Percentiles rank a stretch among this genome's conserved stretches.
phyloP scores from a whole-genome alignment of 2,888 invertebrate genomes.

The Agriopis aurantiaria region DNA sequence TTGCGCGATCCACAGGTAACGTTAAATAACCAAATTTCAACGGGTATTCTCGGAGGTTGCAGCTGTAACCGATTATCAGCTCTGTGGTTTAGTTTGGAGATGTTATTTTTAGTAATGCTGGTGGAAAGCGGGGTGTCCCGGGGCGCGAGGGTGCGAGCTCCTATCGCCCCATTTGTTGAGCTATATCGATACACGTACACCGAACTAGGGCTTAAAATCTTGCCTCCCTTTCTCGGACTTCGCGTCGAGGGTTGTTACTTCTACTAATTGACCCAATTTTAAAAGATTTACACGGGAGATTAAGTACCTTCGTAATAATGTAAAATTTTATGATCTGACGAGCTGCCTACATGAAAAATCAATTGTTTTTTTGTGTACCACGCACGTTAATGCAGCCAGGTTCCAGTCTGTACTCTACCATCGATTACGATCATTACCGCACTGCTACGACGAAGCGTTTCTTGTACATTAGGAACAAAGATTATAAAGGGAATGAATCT shows the following conservation, averaged over 20 bases:
- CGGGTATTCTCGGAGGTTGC: constrained; percentile 48
- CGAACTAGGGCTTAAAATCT: constrained; percentile 13
- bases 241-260: constrained; percentile 44
- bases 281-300: constrained; percentile 49
- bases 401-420: neutral
- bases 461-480: no score
- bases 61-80: constrained; percentile 54
- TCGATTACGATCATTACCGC: neutral
- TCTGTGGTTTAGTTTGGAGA: constrained; percentile 53
- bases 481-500: neutral
- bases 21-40: constrained; percentile 66
- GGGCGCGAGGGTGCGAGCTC: constrained; percentile 58
- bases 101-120: constrained; percentile 50
- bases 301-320: neutral
- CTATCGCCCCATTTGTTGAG: constrained; percentile 68
- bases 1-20: constrained; percentile 69
- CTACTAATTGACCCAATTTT: constrained; percentile 80
- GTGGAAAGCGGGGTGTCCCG: constrained; percentile 47
- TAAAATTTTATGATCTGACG: neutral
- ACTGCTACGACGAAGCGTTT: neutral
- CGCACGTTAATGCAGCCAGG: no score
- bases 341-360: neutral
- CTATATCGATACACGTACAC: constrained; percentile 54
- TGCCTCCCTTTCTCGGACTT: constrained; percentile 58
- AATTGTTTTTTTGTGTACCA: no score